Evolutionary conservation across 2,797 vertebrate species (phyloP), one percentile per base, ranked within the genome.

Genomic region (Sphaeramia orbicularis): DNA sequence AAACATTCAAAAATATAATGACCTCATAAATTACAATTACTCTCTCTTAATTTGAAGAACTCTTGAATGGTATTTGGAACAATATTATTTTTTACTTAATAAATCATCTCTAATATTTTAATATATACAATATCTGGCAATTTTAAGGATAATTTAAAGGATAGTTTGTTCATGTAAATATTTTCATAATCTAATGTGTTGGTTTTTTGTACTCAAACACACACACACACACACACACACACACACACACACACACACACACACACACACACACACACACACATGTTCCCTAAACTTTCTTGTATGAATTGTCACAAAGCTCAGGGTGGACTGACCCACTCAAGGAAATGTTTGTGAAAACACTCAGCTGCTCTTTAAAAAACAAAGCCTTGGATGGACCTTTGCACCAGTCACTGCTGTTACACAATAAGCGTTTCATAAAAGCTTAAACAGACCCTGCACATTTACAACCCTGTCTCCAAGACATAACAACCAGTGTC

Each of bases 281-380:
- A 55, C 3, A 12, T 15, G 43, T 43, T 27, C 24, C 3, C 24
- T 27, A 3, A 27, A 27, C 24, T 27, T 27, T 24, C 24, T 27
- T 27, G 3, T 27, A 3, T 6, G 24, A 6, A 27, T 24, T 27
- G 24, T 27, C 24, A 27, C 24, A 27, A 24, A 6, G 49, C 16
- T 44, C 50, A 10, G 53, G 38, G 32, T 19, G 16, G 49, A 50
- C 65, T 57, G 38, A 66, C 37, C 55, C 27, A 45, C 50, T 45
- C 2, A 9, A 35, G 70, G 74, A 85, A 81, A 61, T 45, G 60
- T 69, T 57, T 70, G 14, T 43, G n/a, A 24, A 27, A 45, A 37
- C 55, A 9, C 64, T 42, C 12, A n/a, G 53, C 75, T 76, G 60
- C 54, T 57, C 9, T 10, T 14, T 16, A 19, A 19, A 59, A 30